Conservation (phyloP, 92 coral and sea anemone genomes). For the Zoanthus gigantus region DNA sequence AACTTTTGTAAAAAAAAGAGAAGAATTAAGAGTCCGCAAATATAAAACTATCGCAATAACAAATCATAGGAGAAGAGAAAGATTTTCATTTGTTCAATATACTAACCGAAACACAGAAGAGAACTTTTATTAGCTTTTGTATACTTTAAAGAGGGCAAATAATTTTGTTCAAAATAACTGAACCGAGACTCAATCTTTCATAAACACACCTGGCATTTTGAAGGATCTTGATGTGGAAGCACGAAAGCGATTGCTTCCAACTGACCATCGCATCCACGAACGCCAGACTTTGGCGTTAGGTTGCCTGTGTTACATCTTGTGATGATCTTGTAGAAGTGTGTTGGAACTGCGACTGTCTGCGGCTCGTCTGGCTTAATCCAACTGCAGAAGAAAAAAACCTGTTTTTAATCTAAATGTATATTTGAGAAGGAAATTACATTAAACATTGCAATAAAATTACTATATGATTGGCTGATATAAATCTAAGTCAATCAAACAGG, state of each 20-base stretch:
- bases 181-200: not conserved
- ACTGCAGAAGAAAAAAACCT: not conserved
- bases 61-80: not conserved
- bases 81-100: no score
- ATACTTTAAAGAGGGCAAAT: not conserved
- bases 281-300: constrained; percentile 59
- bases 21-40: not conserved
- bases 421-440: no score
- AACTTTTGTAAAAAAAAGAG: not conserved
- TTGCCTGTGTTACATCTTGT: constrained; percentile 72
- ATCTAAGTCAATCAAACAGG: no score
- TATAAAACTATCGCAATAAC: not conserved
- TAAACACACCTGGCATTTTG: constrained; percentile 63
- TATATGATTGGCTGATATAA: no score
- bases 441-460: no score
- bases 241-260: constrained; percentile 90
- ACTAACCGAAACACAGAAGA: no score
- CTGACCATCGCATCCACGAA: constrained; percentile 83
- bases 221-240: constrained; percentile 66
- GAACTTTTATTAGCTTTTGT: not conserved
- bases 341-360: constrained; percentile 88
- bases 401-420: no score
- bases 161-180: no score
- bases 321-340: constrained; percentile 92
- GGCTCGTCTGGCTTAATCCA: constrained; percentile 77